Base-by-base conservation (phyloP, 2,888 invertebrate species). In the Griposia aprilina region DNA sequence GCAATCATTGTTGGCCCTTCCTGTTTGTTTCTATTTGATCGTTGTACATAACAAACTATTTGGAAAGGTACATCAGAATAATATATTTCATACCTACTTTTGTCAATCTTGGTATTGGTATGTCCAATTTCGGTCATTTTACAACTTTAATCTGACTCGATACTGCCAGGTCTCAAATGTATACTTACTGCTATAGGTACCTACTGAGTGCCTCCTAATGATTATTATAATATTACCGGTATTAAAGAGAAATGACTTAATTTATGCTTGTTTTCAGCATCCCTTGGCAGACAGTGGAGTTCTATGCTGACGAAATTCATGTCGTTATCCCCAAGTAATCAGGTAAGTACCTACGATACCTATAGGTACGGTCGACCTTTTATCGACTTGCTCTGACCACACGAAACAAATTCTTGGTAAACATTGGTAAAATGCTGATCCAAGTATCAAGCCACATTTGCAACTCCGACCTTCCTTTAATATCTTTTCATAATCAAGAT, bases 11-110 rank as follows among this genome's bases (percentile, higher is more conserved):
- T 83, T 68, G 52, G 71, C n/a, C 50, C 20, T 57, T 59, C 52
- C n/a, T 59, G 68, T 59, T 82, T 69, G 82, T 69, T 77, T 69
- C 63, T 69, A 69, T 76, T 65, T 52, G 36, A 11, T 81, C 23
- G 13, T 20, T 55, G 36, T 20, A 62, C 23, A 30, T 13, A 30
- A 52, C n/a, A 45, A 50, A 59, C 15, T 60, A 60, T 52, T 52
- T 48, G n/a, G 23, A 30, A 73, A 13, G 30, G 5, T 36, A 48
- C 48, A 36, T 30, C 15, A 20, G 10, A 36, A 30, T 36, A 36
- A 36, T 20, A 30, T 30, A 48, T 48, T 48, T 4, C 15, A 0
- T 5, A 67, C 20, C 20, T 48, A 26, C 13, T 13, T 63, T 23
- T 2, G 23, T 36, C 13, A 36, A 36, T 36, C 13, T 63, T 63